These are phyloP conservation scores for Podiceps cristatus DNA, from an alignment of 2,113 vertebrate species.

Conservation along the genomic window DNA sequence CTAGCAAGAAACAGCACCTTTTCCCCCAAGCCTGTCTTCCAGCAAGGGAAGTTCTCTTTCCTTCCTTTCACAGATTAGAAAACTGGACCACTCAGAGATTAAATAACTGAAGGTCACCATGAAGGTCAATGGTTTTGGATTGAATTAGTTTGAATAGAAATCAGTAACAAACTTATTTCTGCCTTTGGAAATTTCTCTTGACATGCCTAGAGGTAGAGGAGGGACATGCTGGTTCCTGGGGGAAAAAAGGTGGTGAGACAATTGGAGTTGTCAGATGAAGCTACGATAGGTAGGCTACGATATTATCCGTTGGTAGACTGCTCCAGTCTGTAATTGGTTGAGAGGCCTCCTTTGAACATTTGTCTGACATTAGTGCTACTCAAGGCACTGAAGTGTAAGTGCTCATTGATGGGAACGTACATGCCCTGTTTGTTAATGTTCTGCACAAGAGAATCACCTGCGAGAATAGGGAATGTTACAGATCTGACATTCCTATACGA, in stretches of 20 bases:
- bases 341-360: slow-evolving; percentile 44
- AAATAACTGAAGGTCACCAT: slow-evolving; percentile 19
- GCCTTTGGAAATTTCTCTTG: slow-evolving; percentile 2
- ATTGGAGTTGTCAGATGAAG: not conserved
- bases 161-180: not conserved
- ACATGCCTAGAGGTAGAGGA: not conserved
- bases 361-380: slow-evolving; percentile 29
- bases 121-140: not conserved
- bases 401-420: slow-evolving; percentile 16
- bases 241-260: not conserved
- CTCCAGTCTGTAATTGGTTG: not conserved
- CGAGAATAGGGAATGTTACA: slow-evolving; percentile 32
- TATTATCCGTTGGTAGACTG: not conserved
- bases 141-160: slow-evolving; percentile 18
- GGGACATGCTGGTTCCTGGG: not conserved
- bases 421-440: slow-evolving; percentile 59
- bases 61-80: not conserved
- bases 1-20: not conserved
- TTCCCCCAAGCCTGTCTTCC: not conserved
- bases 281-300: not conserved
- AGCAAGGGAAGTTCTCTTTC: not conserved
- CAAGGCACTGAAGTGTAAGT: slow-evolving; percentile 54
- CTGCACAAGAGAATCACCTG: slow-evolving; percentile 19
- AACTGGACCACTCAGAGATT: not conserved
- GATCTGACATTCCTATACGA: slow-evolving; percentile 28